Evolutionary conservation across 2,888 invertebrate genomes (phyloP), one percentile per base, ranked within the genome.

Genomic region (Eubasilissa splendida): DNA sequence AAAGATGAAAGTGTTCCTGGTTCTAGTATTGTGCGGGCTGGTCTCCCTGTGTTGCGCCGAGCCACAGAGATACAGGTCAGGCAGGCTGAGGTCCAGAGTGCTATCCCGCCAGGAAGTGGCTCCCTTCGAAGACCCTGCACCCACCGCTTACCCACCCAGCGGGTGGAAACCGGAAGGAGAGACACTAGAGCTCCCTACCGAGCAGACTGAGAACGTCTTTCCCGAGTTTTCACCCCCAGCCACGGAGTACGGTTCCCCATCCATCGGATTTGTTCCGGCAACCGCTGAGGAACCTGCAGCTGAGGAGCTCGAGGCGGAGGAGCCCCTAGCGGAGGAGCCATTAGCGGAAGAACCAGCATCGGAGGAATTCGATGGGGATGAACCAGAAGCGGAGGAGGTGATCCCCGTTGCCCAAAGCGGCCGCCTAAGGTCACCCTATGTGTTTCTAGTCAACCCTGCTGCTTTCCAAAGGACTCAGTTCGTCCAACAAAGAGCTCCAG

Each of bases 161-260:
- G 90, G 90, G 22, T 90, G 89, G 89, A 89, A 88, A 56, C 90
- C 90, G 2, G 86, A 85, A 22, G 88, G 88, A 1, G 86, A 88
- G 82, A 85, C 87, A 0, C 90, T 90, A 82, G 87, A 87, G 0
- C 83, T 90, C 3, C 90, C 90, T 0, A 71, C 76, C 10, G 76
- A 76, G 53, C 63, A 65, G 50, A 58, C 52, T 0, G 73, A 68
- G 12, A 71, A 80, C n/a, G 80, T 85, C 73, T 22, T 22, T 10
- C 14, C 50, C 8, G 80, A 66, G 11, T 80, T 76, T 9, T 76
- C 76, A 22, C 70, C 80, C 4, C 80, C 80, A 5, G 66, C 71
- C 31, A 9, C 52, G 1, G 73, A 68, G 12, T 71, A 80, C n/a
- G 80, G 76, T 31, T 63, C 76, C 11, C 85, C 86, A 42, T 71